Evolutionary conservation across 64 coral and sea anemone genomes (phyloP).

Genomic region (Exaiptasia diaphana): DNA sequence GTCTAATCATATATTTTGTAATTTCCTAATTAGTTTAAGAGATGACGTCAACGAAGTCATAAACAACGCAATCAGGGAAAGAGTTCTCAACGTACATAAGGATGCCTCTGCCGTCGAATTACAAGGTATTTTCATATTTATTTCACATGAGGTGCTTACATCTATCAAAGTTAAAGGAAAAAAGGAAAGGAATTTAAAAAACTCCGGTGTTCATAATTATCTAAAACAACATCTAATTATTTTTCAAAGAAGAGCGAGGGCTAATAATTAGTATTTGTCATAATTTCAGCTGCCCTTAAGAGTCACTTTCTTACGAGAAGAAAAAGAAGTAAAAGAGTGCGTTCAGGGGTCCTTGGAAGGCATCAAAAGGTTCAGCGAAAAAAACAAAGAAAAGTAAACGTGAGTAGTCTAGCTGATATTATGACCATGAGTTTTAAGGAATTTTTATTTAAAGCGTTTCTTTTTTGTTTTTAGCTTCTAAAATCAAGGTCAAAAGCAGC

Average conservation of each 20-base stretch:
- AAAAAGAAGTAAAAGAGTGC: background rate
- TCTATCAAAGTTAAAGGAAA: no score
- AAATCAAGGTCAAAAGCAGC: background rate
- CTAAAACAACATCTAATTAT: no score
- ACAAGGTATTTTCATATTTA: background rate
- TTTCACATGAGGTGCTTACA: no score
- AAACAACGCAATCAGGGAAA: background rate
- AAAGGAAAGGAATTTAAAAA: no score
- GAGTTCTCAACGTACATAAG: background rate
- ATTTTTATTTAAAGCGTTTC: background rate
- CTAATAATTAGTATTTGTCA: background rate
- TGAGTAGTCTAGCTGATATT: background rate
- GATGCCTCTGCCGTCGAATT: background rate
- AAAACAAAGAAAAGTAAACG: background rate
- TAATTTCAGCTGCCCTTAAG: constrained; percentile 4
- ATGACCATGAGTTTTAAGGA: background rate
- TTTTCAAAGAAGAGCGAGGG: no score
- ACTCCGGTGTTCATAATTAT: no score
- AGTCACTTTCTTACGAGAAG: background rate
- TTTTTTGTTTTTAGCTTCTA: background rate
- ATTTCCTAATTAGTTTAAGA: constrained; percentile 11
- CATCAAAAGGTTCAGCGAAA: background rate
- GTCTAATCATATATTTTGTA: background rate
- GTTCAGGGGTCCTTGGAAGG: background rate
- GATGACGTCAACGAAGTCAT: background rate